phyloP scores from a whole-genome alignment of 1,140 invertebrate species.

The Lepidurus couesii region DNA sequence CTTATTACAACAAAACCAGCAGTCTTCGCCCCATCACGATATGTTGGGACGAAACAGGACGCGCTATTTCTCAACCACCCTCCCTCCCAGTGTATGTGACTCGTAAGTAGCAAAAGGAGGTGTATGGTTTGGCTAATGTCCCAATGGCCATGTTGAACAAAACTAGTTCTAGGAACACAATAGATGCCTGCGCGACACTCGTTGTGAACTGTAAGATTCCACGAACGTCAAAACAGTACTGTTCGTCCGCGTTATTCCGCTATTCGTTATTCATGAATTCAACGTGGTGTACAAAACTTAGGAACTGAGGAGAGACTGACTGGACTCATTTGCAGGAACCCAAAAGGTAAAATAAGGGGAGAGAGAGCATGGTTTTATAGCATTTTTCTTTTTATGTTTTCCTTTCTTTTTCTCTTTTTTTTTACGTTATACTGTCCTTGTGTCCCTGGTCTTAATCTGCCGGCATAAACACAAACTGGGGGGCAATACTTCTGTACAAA shows the following conservation, averaged over 20 bases:
- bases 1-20: neutral
- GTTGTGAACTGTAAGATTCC: neutral
- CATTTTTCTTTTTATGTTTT: too few species aligned
- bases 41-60: neutral
- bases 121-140: constrained; percentile 15
- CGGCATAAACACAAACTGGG: too few species aligned
- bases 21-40: neutral
- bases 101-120: neutral
- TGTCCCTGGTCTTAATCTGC: too few species aligned
- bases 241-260: neutral
- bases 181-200: neutral
- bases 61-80: neutral
- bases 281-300: neutral
- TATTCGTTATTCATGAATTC: neutral
- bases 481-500: too few species aligned
- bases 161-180: constrained; percentile 16
- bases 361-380: too few species aligned
- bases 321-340: constrained; percentile 6
- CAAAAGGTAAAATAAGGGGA: neutral
- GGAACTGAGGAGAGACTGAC: constrained; percentile 17
- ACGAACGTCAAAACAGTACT: neutral
- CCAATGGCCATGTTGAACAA: constrained; percentile 13
- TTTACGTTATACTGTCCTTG: too few species aligned
- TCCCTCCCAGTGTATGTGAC: neutral
- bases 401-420: too few species aligned